Evolutionary conservation across 2,888 invertebrate genomes (phyloP).

Genomic region (Nomada ferruginata): DNA sequence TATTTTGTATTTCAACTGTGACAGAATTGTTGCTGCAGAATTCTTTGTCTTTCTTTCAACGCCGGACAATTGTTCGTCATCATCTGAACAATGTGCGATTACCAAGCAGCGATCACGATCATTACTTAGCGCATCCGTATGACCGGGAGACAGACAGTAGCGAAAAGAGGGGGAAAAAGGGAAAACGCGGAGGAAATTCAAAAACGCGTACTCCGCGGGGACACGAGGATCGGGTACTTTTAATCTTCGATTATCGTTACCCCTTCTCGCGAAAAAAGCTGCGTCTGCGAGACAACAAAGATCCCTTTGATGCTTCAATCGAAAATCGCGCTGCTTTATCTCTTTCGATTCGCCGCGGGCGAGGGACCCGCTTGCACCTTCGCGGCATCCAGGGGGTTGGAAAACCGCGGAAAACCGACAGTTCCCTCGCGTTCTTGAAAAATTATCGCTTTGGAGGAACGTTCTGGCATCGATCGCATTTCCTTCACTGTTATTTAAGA

Average conservation of each 20-base stretch:
- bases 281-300: conserved; percentile 25
- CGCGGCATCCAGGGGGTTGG: neutral
- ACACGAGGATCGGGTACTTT: conserved; percentile 27
- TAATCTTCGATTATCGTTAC: conserved; percentile 53
- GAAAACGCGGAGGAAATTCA: neutral
- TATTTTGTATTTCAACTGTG: too few relatives aligned
- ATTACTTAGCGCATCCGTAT: neutral
- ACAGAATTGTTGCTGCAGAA: too few relatives aligned
- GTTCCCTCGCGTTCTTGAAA: conserved; percentile 19
- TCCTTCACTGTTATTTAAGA: too few relatives aligned
- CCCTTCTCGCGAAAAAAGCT: conserved; percentile 33
- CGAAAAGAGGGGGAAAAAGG: neutral
- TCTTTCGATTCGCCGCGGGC: conserved; percentile 41
- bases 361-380: conserved; percentile 46
- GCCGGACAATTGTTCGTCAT: neutral
- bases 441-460: neutral
- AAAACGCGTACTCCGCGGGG: conserved; percentile 21
- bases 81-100: neutral
- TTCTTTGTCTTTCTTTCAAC: neutral
- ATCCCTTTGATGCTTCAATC: conserved; percentile 47
- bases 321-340: conserved; percentile 46
- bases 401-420: neutral
- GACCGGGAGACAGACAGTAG: neutral
- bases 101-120: neutral
- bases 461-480: too few relatives aligned